Evolutionary conservation across 1,140 invertebrate genomes (phyloP).

Genomic region (Dendrolimus punctatus): DNA sequence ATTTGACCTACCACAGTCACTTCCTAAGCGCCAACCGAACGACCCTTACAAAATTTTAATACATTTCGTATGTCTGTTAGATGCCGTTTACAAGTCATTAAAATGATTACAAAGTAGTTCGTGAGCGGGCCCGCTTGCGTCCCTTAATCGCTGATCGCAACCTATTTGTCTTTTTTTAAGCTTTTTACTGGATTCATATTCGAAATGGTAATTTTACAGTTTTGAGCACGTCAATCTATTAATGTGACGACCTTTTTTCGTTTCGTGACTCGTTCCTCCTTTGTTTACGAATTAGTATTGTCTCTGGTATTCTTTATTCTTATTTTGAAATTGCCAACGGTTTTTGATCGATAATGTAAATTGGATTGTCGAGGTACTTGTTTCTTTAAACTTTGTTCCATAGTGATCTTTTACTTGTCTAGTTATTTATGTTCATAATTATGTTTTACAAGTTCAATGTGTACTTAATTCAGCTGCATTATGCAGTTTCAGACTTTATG

Average conservation of each 20-base stretch:
- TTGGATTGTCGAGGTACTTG: slow-evolving; percentile 3
- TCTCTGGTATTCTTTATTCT: slow-evolving; percentile 21
- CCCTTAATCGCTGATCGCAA: slow-evolving; percentile 32
- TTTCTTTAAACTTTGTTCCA: too few species aligned
- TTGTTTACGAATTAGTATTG: slow-evolving; percentile 44
- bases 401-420: too few species aligned
- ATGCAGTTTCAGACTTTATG: too few species aligned
- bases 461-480: too few species aligned
- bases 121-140: slow-evolving; percentile 31
- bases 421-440: too few species aligned
- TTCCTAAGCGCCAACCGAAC: too few species aligned
- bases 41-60: too few species aligned
- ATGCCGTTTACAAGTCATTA: slow-evolving; percentile 32
- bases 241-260: slow-evolving; percentile 47
- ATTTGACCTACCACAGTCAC: too few species aligned
- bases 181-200: slow-evolving; percentile 42
- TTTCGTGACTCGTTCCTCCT: slow-evolving; percentile 49
- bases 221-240: slow-evolving; percentile 68
- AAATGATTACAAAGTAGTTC: slow-evolving; percentile 31
- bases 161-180: slow-evolving; percentile 26
- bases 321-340: slow-evolving; percentile 34
- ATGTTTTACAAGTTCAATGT: too few species aligned
- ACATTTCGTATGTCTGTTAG: slow-evolving; percentile 1
- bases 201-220: slow-evolving; percentile 67
- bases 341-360: slow-evolving; percentile 29